Evolutionary conservation across 2,113 vertebrate genomes (phyloP), one percentile per base, ranked within the genome.

Genomic region (Ptyas mucosa): DNA sequence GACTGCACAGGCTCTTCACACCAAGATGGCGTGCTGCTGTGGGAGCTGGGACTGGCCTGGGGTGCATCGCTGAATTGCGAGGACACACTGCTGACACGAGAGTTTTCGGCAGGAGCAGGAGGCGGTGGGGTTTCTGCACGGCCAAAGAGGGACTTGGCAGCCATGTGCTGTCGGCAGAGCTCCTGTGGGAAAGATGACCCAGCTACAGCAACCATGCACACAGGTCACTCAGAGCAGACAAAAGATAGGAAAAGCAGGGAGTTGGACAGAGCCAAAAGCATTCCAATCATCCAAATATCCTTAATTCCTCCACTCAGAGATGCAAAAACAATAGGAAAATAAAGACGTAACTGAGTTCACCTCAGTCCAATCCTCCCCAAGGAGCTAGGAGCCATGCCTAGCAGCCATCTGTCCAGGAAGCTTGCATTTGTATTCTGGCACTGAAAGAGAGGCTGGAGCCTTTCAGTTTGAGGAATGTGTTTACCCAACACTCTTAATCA

Each of bases 11-110:
- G 99, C 94, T 99, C 99, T 96, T 99, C 99, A 0, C 99, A 99
- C 99, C 99, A 99, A 94, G 99, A 99, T 0, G 99, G 99, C 0
- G 99, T 99, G 97, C 99, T 99, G 98, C 99, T 99, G 97, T 99
- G 99, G 54, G 99, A 99, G 93, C 99, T 99, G 87, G 99, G 99
- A 95, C 99, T 99, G 95, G 99, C 98, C 96, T 99, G 99, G 0
- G 99, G 98, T 0, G 98, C 99, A 0, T 99, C 99, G 0, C 99
- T 99, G 97, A 99, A 99, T 97, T 99, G 99, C 0, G 99, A 99
- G 0, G 99, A 99, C 93, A 99, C 98, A 0, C 99, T 99, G 98
- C 99, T 99, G 94, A 99, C 99, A 0, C 99, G 97, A 0, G 99
- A 99, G 0, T 98, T 99, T 96, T 99, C 99, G 0, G 98, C 98